Base-by-base conservation (phyloP, 1,140 invertebrate species). In the Drosophila ambigua region DNA sequence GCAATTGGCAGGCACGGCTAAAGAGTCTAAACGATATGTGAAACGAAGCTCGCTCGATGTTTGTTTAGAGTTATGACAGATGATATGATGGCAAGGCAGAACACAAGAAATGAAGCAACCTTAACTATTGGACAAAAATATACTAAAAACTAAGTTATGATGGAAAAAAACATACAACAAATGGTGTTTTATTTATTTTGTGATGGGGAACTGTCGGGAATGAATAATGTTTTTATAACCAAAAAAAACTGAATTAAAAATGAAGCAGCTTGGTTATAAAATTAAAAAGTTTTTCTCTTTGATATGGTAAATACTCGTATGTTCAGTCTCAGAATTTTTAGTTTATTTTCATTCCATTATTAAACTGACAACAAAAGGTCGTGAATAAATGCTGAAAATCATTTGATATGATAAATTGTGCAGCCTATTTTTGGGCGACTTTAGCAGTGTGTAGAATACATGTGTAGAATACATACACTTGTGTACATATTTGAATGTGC, bases 91-190 rank as follows among this genome's bases (percentile, higher is more conserved):
- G 61, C 52, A 53, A 48, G 55, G 48, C 11, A 39, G 35, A 39
- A 39, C 35, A 39, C 35, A 64, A 72, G 43, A 69, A 79, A 61
- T 61, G 71, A 77, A 80, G 73, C 82, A 87, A 74, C 73, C 77
- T 77, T 84, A 87, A 87, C 82, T 85, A 87, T 85, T 87, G 73
- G 78, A 66, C 26, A 31, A 88, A 77, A 76, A 80, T 72, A 72
- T 76, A 87, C 87, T 77, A 79, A 78, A 71, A 85, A 78, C 63
- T 84, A 84, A 82, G 83, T 88, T 85, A 82, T 67, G 84, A 82
- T 52, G 55, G 66, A 39, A 39, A 24, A 81, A 69, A 78, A 82
- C 54, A 68, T 67, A 60, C 28, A 26, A 52, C 20, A 15, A 62
- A n/a, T 35, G 28, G 57, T 53, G 58, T 84, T 83, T 83, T 50